Evolutionary conservation across 2,797 vertebrate species (phyloP).

Genomic region (Mormyrops attenuatus): DNA sequence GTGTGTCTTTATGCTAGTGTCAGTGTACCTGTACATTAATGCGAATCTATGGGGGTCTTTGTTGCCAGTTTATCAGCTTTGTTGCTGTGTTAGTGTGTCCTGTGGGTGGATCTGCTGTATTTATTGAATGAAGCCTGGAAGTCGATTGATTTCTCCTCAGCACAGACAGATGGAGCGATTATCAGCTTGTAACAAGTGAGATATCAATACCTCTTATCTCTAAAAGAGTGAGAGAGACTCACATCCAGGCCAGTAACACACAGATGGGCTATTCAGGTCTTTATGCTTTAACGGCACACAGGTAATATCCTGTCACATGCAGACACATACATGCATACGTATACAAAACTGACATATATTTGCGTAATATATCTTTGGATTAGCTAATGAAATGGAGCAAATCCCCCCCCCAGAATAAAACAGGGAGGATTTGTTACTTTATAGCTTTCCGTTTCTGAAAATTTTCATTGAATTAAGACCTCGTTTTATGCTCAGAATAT

Average conservation of each 20-base stretch:
- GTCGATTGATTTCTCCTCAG: constrained; percentile 13
- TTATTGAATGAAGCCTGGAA: not conserved
- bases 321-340: not conserved
- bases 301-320: not conserved
- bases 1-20: not conserved
- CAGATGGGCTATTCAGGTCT: not conserved
- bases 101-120: not conserved
- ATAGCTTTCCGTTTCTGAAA: not conserved
- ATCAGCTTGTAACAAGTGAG: constrained; percentile 15
- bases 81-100: not conserved
- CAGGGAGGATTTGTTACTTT: not conserved
- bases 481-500: not conserved
- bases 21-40: not conserved
- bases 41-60: not conserved
- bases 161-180: constrained; percentile 7
- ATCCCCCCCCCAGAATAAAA: not conserved
- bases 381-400: not conserved
- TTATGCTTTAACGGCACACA: not conserved
- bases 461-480: not conserved
- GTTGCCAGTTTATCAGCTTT: not conserved
- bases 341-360: not conserved
- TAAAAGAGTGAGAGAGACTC: not conserved
- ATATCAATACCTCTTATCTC: constrained; percentile 21
- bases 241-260: not conserved
- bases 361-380: not conserved